These are phyloP conservation scores for Tinamus guttatus DNA, from an alignment of 2,113 vertebrate species.

Conservation along the genomic window DNA sequence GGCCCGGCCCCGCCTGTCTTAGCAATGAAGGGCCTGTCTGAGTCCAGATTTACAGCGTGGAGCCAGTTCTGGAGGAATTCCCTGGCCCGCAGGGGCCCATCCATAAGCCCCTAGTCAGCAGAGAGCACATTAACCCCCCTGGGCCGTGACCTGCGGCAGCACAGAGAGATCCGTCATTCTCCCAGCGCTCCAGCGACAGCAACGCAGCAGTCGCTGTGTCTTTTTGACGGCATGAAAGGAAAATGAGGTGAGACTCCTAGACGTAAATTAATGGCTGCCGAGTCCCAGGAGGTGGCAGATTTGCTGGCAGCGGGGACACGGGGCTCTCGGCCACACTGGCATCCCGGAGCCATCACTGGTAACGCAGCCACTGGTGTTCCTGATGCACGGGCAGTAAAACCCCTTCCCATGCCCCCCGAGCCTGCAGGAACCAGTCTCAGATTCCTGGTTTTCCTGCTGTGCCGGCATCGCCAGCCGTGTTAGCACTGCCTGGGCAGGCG, in stretches of 20 bases:
- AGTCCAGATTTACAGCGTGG: not conserved
- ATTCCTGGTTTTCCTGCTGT: rapidly evolving
- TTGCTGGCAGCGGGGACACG: not conserved
- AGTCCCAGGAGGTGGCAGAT: not conserved
- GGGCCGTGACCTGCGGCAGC: not conserved
- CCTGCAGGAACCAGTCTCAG: rapidly evolving
- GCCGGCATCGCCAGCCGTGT: too few species aligned
- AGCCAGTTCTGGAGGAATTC: not conserved
- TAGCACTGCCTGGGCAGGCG: rapidly evolving
- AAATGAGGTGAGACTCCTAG: not conserved
- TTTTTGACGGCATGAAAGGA: not conserved
- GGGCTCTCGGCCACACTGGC: rapidly evolving
- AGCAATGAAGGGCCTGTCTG: not conserved
- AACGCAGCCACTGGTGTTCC: rapidly evolving
- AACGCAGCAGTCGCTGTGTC: not conserved
- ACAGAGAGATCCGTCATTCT: not conserved
- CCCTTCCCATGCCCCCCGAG: rapidly evolving
- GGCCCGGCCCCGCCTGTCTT: not conserved
- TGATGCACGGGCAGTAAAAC: not conserved
- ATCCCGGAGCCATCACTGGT: not conserved
- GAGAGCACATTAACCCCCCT: constrained; percentile 20
- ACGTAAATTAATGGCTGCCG: not conserved
- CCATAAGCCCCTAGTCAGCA: constrained; percentile 18
- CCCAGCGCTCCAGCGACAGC: not conserved
- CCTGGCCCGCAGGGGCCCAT: constrained; percentile 13